Percentiles rank a stretch among this genome's conserved stretches.
Conservation (phyloP, 1,140 invertebrate genomes). For the Diuraphis noxia region DNA sequence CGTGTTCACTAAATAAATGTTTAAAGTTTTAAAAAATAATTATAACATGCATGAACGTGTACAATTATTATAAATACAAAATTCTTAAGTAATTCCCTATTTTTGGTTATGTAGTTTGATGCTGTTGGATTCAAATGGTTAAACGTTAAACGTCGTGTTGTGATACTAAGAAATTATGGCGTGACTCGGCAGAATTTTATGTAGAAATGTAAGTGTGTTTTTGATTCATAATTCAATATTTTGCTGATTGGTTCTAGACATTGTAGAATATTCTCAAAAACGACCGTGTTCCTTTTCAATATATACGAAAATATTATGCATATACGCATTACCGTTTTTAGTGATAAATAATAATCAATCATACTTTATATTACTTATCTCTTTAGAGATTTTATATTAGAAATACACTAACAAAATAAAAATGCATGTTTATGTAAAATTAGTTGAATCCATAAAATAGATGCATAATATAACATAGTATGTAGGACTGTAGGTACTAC, state of each 20-base stretch:
- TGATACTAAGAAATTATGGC: neutral
- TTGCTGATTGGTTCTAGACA: neutral
- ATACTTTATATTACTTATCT: neutral
- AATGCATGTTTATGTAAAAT: neutral
- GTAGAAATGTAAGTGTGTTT: neutral
- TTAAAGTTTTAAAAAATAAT: neutral
- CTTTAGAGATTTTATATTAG: neutral
- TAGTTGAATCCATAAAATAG: neutral
- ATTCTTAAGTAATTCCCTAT: neutral
- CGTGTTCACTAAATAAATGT: neutral
- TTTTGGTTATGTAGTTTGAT: neutral
- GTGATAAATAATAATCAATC: too few relatives aligned
- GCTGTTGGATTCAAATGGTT: neutral
- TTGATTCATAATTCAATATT: neutral
- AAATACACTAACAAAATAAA: neutral
- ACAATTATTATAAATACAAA: neutral
- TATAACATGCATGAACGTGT: neutral
- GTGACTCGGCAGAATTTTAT: neutral
- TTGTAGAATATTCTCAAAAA: neutral
- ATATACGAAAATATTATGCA: neutral
- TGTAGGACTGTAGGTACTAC: neutral
- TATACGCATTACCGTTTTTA: neutral
- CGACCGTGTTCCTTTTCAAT: neutral
- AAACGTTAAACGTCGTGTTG: neutral
- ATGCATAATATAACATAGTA: neutral